Conservation (phyloP, 2,113 vertebrate genomes). For the Athene noctua region DNA sequence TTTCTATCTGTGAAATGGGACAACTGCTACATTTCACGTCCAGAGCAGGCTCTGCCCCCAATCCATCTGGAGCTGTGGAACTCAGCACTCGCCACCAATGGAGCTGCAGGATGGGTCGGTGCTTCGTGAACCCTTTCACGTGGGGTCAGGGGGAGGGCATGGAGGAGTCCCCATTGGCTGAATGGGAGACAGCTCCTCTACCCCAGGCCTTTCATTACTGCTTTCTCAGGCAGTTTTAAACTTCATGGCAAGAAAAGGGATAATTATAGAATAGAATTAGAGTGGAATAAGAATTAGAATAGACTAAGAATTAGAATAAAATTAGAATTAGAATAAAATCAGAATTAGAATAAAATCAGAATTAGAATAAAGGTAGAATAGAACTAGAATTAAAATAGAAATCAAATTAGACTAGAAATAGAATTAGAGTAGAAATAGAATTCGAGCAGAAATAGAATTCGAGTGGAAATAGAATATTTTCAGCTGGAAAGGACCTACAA, state of each 20-base stretch:
- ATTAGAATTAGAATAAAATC: neutral
- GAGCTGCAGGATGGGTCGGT: neutral
- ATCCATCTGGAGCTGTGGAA: too few relatives aligned
- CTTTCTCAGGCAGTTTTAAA: neutral
- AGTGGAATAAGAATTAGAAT: neutral
- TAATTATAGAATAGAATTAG: neutral
- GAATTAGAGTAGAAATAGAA: neutral
- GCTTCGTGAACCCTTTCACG: neutral
- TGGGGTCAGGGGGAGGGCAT: fast-evolving
- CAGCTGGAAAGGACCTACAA: neutral
- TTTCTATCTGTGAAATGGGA: neutral
- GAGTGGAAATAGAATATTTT: neutral
- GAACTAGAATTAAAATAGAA: neutral
- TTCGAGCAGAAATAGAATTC: too few relatives aligned
- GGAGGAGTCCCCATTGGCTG: neutral
- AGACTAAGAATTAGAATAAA: neutral
- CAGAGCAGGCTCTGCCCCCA: neutral
- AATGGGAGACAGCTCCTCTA: neutral
- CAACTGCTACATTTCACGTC: neutral
- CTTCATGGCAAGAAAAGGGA: neutral
- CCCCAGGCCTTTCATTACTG: fast-evolving
- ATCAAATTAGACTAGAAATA: neutral
- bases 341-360: neutral
- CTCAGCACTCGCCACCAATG: too few relatives aligned
- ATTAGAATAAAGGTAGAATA: neutral